Conservation (phyloP, 1,140 invertebrate species). For the Holcopasites calliopsidis region DNA sequence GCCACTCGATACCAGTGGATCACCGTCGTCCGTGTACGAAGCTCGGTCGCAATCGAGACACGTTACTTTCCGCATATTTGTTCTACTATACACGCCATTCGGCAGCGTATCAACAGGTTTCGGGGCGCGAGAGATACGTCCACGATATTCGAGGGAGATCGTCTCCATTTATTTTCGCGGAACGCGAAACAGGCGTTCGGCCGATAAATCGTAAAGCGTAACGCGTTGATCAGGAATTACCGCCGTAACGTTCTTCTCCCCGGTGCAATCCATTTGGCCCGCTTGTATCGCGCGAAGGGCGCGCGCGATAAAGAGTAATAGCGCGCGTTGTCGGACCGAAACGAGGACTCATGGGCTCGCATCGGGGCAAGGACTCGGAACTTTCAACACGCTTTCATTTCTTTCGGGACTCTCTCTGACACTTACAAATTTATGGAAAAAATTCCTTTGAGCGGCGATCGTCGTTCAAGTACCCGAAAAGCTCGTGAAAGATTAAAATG, state of each 20-base stretch:
- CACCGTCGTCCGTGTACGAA: not conserved
- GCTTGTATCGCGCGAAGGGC: not conserved
- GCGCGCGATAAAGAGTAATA: conserved; percentile 43
- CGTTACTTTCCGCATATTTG: conserved; percentile 27
- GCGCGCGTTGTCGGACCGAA: conserved; percentile 28
- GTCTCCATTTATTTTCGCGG: conserved; percentile 35
- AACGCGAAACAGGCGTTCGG: not conserved
- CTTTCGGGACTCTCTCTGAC: not conserved
- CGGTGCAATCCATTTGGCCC: not conserved
- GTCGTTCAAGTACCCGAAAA: not conserved
- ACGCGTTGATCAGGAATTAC: conserved; percentile 31
- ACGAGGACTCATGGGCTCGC: conserved; percentile 23
- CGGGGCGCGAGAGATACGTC: conserved; percentile 13
- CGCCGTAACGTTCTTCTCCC: not conserved
- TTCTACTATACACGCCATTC: conserved; percentile 23
- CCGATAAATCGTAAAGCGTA: conserved; percentile 14
- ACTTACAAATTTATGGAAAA: conserved; percentile 35
- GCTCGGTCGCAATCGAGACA: not conserved
- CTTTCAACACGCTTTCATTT: conserved; percentile 43
- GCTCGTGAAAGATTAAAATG: not conserved
- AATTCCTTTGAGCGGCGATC: not conserved
- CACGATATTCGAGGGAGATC: conserved; percentile 16
- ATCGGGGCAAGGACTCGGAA: conserved; percentile 1
- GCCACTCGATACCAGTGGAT: not conserved
- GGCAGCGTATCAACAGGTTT: conserved; percentile 47